A percentile compares a stretch with the other conserved stretches of the same genome.
Conservation (phyloP, 2,113 vertebrate genomes). For the Ellobius talpinus region DNA sequence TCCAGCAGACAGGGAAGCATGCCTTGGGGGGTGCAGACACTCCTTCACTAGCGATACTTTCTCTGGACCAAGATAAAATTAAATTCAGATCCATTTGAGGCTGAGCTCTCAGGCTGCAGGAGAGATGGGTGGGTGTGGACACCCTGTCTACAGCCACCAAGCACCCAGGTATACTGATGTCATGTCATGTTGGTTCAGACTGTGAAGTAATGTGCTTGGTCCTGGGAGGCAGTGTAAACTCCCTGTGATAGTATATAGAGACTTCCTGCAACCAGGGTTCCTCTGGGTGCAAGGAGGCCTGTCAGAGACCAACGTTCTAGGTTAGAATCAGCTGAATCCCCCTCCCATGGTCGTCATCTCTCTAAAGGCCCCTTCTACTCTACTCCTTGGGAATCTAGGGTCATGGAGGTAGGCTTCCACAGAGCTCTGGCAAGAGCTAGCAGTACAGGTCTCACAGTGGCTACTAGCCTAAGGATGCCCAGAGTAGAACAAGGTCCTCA, state of each 20-base stretch:
- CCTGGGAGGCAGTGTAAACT: not conserved
- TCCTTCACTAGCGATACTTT: not conserved
- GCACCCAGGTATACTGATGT: not conserved
- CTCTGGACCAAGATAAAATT: not conserved
- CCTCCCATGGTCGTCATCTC: not conserved
- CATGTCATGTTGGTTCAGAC: not conserved
- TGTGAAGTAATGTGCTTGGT: not conserved
- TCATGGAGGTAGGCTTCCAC: not conserved
- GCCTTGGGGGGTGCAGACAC: not conserved
- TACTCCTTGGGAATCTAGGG: not conserved
- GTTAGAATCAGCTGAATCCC: not conserved
- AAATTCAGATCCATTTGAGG: not conserved
- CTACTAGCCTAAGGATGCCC: not conserved
- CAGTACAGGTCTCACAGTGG: not conserved
- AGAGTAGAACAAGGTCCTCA: not conserved
- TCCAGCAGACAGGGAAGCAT: not conserved
- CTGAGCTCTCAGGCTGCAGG: not conserved
- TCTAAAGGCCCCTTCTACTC: not conserved
- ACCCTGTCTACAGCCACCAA: not conserved
- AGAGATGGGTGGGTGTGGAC: not conserved
- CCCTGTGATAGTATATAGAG: not conserved
- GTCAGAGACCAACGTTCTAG: not conserved
- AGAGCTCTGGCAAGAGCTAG: not conserved
- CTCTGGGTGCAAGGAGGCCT: not conserved
- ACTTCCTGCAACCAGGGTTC: not conserved